Conservation (phyloP, 2,888 invertebrate genomes). For the Hypsopygia costalis region DNA sequence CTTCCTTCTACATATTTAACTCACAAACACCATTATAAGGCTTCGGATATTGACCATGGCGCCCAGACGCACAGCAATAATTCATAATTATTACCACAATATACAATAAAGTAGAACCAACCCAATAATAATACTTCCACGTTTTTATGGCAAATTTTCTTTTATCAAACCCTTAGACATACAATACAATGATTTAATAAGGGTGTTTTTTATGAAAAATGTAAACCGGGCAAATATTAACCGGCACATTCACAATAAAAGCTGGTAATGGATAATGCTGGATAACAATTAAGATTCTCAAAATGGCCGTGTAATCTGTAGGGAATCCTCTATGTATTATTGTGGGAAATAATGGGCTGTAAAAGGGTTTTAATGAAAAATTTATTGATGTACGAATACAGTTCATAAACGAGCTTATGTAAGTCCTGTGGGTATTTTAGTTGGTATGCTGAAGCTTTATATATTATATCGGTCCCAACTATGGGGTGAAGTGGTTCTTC, state of each 20-base stretch:
- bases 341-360: no score
- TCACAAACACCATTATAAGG: neutral
- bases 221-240: neutral
- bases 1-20: no score
- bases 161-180: neutral
- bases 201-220: neutral
- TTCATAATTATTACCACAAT: neutral
- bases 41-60: neutral
- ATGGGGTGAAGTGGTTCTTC: no score
- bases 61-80: neutral
- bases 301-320: neutral
- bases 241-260: neutral
- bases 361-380: no score
- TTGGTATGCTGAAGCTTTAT: no score
- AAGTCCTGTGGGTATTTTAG: no score
- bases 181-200: neutral
- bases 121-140: neutral
- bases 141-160: neutral
- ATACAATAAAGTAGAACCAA: neutral
- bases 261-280: neutral
- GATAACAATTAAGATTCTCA: constrained; percentile 1
- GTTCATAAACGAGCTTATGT: no score
- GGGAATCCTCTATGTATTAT: neutral
- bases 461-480: no score
- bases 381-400: no score